Conservation (phyloP, 2,888 invertebrate genomes). For the Idaea aversata region DNA sequence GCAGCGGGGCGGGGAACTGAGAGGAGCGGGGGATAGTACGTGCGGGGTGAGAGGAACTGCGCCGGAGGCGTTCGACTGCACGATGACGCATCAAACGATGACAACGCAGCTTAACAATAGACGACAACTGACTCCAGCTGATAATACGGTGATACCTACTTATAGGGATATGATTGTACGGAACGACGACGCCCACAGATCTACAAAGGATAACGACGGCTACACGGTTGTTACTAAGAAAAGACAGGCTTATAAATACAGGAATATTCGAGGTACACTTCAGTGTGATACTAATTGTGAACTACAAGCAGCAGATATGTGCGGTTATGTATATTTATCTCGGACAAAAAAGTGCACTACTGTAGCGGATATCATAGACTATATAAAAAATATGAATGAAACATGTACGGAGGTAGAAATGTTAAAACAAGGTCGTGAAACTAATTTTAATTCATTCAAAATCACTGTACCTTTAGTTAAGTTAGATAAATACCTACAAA, state of each 20-base stretch:
- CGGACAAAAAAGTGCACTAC: conserved; percentile 13
- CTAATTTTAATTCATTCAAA: conserved; percentile 20
- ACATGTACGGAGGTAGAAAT: conserved; percentile 14
- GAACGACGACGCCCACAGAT: too few species aligned
- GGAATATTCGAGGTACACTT: conserved; percentile 9
- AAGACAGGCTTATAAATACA: conserved; percentile 14
- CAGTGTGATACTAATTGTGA: conserved; percentile 3
- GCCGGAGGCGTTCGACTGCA: too few species aligned
- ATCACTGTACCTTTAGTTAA: conserved; percentile 8
- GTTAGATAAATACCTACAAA: conserved; percentile 11
- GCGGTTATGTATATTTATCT: conserved; percentile 2
- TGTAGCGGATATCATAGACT: conserved; percentile 12
- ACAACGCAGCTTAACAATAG: too few species aligned
- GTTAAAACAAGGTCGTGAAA: conserved; percentile 11
- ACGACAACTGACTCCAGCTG: too few species aligned
- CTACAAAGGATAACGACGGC: conserved; percentile 8
- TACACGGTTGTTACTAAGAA: conserved; percentile 8
- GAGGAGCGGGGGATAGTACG: too few species aligned
- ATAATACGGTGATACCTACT: too few species aligned
- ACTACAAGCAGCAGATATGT: conserved; percentile 14
- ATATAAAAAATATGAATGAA: conserved; percentile 15
- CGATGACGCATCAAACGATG: too few species aligned
- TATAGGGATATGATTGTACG: too few species aligned
- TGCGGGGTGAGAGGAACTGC: too few species aligned
- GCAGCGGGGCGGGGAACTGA: too few species aligned